These are phyloP conservation scores for Pocillopora grandis DNA, from an alignment of 92 coral and sea anemone species.

Conservation along the genomic window DNA sequence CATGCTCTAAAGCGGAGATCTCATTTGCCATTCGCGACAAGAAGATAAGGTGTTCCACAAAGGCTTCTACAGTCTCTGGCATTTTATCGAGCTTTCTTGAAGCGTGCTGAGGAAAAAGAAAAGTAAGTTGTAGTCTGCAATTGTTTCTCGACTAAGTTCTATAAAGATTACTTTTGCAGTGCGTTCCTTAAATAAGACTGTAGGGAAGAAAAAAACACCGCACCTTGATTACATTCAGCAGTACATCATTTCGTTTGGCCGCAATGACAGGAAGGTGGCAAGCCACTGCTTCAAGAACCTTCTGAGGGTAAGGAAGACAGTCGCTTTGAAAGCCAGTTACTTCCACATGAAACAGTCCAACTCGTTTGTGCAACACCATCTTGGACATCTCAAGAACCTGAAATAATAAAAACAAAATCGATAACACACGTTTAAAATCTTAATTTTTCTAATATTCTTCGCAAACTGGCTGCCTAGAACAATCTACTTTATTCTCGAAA, in stretches of 20 bases:
- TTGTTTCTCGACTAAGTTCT: background rate
- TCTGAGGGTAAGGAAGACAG: constrained; percentile 83
- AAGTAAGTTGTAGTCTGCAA: background rate
- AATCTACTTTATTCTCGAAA: too few relatives aligned
- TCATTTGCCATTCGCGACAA: constrained; percentile 82
- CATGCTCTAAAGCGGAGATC: constrained; percentile 77
- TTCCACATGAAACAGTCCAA: constrained; percentile 85
- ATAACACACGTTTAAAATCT: background rate
- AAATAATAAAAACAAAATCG: background rate
- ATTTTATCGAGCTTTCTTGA: constrained; percentile 83
- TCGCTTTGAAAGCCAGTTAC: constrained; percentile 68
- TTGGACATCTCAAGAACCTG: constrained; percentile 80
- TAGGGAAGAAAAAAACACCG: background rate
- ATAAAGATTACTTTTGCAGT: background rate
- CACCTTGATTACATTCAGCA: constrained; percentile 90
- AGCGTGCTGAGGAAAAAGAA: constrained; percentile 62
- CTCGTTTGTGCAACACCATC: constrained; percentile 76
- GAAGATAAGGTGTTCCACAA: constrained; percentile 89
- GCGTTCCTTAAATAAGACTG: background rate
- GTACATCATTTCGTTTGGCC: constrained; percentile 79
- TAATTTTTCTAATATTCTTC: too few relatives aligned
- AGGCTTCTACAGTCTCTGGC: constrained; percentile 89
- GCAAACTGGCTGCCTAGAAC: too few relatives aligned
- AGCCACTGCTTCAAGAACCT: constrained; percentile 69
- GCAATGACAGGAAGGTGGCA: constrained; percentile 90